These are phyloP conservation scores for Trichacis sp. DNA, from an alignment of 2,888 invertebrate genomes.

Conservation along the genomic window DNA sequence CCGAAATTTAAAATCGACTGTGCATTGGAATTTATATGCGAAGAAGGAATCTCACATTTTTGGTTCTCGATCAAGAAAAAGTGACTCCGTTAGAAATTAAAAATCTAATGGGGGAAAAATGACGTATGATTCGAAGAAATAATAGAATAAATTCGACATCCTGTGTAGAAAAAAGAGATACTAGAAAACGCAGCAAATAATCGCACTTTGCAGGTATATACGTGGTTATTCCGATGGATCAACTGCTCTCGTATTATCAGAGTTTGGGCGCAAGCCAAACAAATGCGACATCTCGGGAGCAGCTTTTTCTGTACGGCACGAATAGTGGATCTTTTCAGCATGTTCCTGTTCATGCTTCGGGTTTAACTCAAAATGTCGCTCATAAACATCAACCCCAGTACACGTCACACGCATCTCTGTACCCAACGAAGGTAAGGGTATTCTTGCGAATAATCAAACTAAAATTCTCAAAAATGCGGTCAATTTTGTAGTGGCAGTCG, in stretches of 20 bases:
- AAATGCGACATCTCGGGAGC: constrained; percentile 44
- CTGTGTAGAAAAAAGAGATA: not conserved
- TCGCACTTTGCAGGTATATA: constrained; percentile 51
- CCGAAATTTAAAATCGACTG: no score
- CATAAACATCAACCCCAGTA: constrained; percentile 54
- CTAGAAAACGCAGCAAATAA: constrained; percentile 10
- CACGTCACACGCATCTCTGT: constrained; percentile 35
- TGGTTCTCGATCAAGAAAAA: not conserved
- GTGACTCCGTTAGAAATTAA: constrained; percentile 20
- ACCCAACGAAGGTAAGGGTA: constrained; percentile 44
- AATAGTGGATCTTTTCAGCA: constrained; percentile 47
- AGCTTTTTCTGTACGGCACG: constrained; percentile 46
- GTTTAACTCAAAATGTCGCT: constrained; percentile 51
- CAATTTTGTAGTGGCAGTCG: not conserved
- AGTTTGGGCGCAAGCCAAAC: constrained; percentile 44
- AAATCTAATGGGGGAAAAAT: constrained; percentile 5
- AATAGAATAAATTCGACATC: not conserved
- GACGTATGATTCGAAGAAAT: not conserved
- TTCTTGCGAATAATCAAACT: constrained; percentile 7
- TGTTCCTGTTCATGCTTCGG: constrained; percentile 54
- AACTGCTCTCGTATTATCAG: constrained; percentile 58
- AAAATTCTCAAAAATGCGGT: not conserved
- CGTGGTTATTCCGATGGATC: constrained; percentile 58
- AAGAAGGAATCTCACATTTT: not conserved
- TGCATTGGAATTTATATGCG: no score